Conservation (phyloP, 2,113 vertebrate species). For the Hoplias malabaricus region DNA sequence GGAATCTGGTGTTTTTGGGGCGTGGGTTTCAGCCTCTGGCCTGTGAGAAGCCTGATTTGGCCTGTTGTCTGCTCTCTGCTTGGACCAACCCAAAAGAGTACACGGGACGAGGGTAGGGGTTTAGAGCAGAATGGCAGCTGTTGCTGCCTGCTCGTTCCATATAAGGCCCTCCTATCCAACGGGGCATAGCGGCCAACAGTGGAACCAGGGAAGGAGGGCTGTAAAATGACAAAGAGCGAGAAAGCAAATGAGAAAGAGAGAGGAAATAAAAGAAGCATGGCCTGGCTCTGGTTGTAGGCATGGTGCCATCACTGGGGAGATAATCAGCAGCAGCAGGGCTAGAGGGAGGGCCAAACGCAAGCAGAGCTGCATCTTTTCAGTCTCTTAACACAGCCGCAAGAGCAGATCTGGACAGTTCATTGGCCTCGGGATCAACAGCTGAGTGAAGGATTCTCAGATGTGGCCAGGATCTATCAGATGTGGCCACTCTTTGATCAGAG, state of each 20-base stretch:
- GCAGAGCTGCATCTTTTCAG: not conserved
- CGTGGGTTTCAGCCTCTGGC: slow-evolving; percentile 26
- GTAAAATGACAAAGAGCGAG: slow-evolving; percentile 39
- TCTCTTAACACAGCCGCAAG: not conserved
- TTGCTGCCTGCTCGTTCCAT: slow-evolving; percentile 65
- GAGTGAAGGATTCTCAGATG: slow-evolving; percentile 1
- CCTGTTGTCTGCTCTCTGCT: slow-evolving; percentile 23
- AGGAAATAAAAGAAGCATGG: slow-evolving; percentile 45
- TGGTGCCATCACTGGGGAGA: slow-evolving; percentile 22
- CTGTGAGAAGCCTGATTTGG: slow-evolving; percentile 33
- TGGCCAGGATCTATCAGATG: not conserved
- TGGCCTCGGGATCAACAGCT: not conserved
- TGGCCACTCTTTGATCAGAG: not conserved
- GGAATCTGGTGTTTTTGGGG: slow-evolving; percentile 31
- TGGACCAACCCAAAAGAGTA: slow-evolving; percentile 35
- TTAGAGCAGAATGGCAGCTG: slow-evolving; percentile 66
- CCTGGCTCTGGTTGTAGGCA: slow-evolving; percentile 26
- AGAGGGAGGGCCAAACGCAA: slow-evolving; percentile 3
- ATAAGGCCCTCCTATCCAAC: slow-evolving; percentile 58
- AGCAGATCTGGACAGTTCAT: not conserved
- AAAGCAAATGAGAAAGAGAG: slow-evolving; percentile 38
- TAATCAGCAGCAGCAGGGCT: slow-evolving; percentile 37
- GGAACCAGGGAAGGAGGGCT: slow-evolving; percentile 7
- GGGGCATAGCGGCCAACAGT: slow-evolving; percentile 46
- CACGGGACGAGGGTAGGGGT: slow-evolving; percentile 47